phyloP scores from a whole-genome alignment of 2,113 vertebrate genomes.

The Cynopterus brachyotis region DNA sequence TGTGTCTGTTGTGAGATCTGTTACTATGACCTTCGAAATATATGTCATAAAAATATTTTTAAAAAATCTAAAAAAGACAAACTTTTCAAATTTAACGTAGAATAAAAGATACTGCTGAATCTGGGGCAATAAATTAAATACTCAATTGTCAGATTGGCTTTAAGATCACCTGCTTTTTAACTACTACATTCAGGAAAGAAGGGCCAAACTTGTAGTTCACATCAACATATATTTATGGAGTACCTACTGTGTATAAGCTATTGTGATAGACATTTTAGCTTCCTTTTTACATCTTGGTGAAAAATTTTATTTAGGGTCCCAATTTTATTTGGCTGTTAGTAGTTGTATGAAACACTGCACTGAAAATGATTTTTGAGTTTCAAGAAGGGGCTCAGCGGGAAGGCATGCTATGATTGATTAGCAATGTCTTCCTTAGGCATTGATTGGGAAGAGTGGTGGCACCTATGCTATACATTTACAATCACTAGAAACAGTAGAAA shows the following conservation, averaged over 20 bases:
- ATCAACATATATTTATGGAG: neutral
- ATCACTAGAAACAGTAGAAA: neutral
- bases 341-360: neutral
- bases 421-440: neutral
- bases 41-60: neutral
- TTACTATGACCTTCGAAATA: neutral
- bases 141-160: neutral
- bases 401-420: neutral
- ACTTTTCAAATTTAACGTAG: slow-evolving; percentile 6
- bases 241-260: neutral
- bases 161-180: neutral
- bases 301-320: neutral
- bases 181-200: neutral
- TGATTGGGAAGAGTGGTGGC: neutral
- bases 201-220: neutral
- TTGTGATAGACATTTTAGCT: neutral
- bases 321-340: neutral
- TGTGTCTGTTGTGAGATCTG: neutral
- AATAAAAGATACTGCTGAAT: neutral
- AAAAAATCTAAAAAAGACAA: neutral
- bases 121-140: neutral
- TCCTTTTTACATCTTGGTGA: neutral
- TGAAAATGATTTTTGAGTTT: neutral
- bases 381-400: neutral
- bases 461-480: neutral